These are phyloP conservation scores for Carapus acus DNA, from an alignment of 2,797 vertebrate species.

Conservation along the genomic window DNA sequence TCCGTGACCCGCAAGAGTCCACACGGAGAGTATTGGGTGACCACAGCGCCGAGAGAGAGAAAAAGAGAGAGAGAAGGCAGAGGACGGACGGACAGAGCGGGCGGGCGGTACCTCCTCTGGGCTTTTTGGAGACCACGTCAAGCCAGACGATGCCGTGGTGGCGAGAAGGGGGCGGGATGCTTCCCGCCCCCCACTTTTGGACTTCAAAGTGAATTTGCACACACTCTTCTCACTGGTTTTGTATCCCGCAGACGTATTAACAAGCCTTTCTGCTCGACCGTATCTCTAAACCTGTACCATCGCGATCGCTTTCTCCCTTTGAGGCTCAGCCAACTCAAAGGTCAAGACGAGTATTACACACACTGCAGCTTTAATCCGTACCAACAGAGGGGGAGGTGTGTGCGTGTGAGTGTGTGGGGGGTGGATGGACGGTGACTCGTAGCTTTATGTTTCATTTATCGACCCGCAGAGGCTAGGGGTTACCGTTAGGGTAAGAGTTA, in stretches of 20 bases:
- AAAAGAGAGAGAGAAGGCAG: background rate
- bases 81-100: too few species aligned
- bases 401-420: too few species aligned
- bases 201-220: slow-evolving; percentile 85
- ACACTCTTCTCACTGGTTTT: slow-evolving; percentile 59
- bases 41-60: slow-evolving; percentile 38
- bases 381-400: too few species aligned
- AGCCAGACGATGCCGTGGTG: background rate
- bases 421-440: too few species aligned
- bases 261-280: slow-evolving; percentile 51
- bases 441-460: too few species aligned
- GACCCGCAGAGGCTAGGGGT: too few species aligned
- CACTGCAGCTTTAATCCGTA: too few species aligned
- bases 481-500: too few species aligned
- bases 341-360: too few species aligned
- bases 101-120: too few species aligned
- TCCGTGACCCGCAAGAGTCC: slow-evolving; percentile 32
- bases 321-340: too few species aligned
- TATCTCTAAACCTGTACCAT: slow-evolving; percentile 54
- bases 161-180: slow-evolving; percentile 17
- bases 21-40: slow-evolving; percentile 64
- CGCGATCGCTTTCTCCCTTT: slow-evolving; percentile 8
- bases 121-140: too few species aligned
- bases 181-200: slow-evolving; percentile 24
- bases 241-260: slow-evolving; percentile 61